Evolutionary conservation across 2,888 invertebrate species (phyloP).

Genomic region (Anoplius nigerrimus): DNA sequence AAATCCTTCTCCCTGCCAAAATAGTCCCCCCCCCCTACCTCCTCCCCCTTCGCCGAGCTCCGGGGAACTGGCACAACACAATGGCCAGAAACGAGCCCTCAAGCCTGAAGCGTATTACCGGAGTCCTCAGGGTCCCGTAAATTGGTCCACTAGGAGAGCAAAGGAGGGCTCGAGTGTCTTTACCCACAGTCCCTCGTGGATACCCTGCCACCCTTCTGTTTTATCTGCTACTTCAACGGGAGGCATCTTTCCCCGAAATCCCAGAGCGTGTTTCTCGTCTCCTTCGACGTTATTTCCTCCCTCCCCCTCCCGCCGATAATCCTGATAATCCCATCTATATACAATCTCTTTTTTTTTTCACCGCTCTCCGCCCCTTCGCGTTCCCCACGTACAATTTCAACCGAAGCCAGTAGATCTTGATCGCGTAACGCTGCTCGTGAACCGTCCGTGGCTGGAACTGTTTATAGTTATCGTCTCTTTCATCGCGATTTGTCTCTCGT

Average conservation of each 20-base stretch:
- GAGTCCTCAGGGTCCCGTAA: conserved; percentile 67
- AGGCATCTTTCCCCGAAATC: conserved; percentile 40
- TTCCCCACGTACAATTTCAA: not conserved
- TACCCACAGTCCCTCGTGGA: conserved; percentile 44
- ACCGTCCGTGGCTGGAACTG: too few relatives aligned
- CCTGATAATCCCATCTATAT: too few relatives aligned
- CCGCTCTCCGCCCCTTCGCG: conserved; percentile 7
- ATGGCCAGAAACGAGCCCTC: conserved; percentile 67
- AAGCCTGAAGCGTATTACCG: conserved; percentile 54
- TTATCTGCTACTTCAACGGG: conserved; percentile 41
- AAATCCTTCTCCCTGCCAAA: conserved; percentile 50
- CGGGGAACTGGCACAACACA: conserved; percentile 51
- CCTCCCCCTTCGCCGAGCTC: too few relatives aligned
- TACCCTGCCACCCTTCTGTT: conserved; percentile 49
- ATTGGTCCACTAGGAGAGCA: conserved; percentile 66
- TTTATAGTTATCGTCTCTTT: not conserved
- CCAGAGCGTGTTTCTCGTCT: conserved; percentile 19
- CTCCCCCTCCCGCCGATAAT: conserved; percentile 28
- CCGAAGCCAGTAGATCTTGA: too few relatives aligned
- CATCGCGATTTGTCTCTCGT: not conserved
- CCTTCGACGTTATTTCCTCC: conserved; percentile 28
- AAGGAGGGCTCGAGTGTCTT: conserved; percentile 37
- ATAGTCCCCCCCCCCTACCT: conserved; percentile 56
- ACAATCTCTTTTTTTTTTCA: conserved; percentile 11
- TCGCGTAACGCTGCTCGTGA: too few relatives aligned